Conservation (phyloP, 2,888 invertebrate genomes). For the Cryptosula pallasiana region DNA sequence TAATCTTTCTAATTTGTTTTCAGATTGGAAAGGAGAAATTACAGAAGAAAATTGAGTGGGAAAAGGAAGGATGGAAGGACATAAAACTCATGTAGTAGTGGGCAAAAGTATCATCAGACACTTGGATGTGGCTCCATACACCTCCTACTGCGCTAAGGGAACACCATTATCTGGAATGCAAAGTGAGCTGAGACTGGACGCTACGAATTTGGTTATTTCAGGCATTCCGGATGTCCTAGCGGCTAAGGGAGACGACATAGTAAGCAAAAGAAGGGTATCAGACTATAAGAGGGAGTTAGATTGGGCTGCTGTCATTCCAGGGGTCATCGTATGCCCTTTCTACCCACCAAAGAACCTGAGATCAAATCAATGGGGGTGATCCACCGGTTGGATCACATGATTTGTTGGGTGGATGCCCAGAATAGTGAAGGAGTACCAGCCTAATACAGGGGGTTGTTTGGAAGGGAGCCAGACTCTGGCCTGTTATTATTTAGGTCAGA, state of each 20-base stretch:
- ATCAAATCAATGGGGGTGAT: not conserved
- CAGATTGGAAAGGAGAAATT: not conserved
- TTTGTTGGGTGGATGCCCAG: not conserved
- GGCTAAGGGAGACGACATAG: not conserved
- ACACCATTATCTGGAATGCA: too few species aligned
- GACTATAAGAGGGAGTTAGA: not conserved
- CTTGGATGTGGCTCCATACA: not conserved
- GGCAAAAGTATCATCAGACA: not conserved
- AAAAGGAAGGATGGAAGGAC: not conserved
- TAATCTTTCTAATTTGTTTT: too few species aligned
- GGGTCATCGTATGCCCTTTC: not conserved
- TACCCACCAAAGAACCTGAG: not conserved
- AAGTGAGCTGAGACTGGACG: not conserved
- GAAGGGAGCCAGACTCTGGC: not conserved
- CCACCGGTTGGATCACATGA: not conserved
- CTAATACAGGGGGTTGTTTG: not conserved
- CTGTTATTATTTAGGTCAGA: not conserved
- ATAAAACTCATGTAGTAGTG: not conserved
- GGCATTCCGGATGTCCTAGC: not conserved
- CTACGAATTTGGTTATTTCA: not conserved
- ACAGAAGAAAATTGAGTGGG: not conserved
- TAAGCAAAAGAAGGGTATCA: not conserved
- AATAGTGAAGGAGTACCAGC: not conserved
- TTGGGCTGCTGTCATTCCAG: not conserved
- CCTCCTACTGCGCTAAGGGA: not conserved